Evolutionary conservation across 2,888 invertebrate genomes (phyloP), one percentile per base, ranked within the genome.

Genomic region (Dasysyrphus albostriatus): DNA sequence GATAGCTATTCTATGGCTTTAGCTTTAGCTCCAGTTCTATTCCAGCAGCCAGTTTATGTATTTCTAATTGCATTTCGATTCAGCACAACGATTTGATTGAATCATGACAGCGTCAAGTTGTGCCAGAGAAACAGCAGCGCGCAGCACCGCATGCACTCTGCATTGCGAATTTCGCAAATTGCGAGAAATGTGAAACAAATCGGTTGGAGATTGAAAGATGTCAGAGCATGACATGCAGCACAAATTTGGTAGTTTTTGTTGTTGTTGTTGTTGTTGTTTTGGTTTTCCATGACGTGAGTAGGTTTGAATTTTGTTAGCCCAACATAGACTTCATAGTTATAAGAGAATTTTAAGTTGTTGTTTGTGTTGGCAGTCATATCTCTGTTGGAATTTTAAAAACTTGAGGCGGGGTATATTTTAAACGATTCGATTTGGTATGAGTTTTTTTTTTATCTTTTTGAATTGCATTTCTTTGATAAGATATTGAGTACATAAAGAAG

Each of bases 1-100:
- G 16, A 65, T 51, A 54, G 12, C 39, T 39, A 24, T 24, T 24
- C 24, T 24, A 24, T 24, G 24, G 8, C 7, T 16, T 5, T 70
- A n/a, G 47, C 16, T 14, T 19, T 37, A 39, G 24, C 14, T 19
- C 19, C 7, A 19, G 6, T 7, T 24, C 24, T 34, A 47, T 42
- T 77, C 67, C 65, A 75, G 47, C 81, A 75, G 59, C 49, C 76
- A 69, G 76, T 76, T 81, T 67, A 61, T 72, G 29, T 67, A 69
- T 82, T 85, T 85, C 82, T 85, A 85, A 85, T 82, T 81, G 85
- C 81, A 82, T 82, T 81, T 85, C 77, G 85, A 83, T 75, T 74
- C 63, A 63, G 79, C 8, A 47, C 63, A 67, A 49, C 47, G 42
- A 82, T 85, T 85, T 85, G 85, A 82, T 85, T 74, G 81, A 85